phyloP scores from a whole-genome alignment of 1,140 invertebrate species.

The Aphis gossypii region DNA sequence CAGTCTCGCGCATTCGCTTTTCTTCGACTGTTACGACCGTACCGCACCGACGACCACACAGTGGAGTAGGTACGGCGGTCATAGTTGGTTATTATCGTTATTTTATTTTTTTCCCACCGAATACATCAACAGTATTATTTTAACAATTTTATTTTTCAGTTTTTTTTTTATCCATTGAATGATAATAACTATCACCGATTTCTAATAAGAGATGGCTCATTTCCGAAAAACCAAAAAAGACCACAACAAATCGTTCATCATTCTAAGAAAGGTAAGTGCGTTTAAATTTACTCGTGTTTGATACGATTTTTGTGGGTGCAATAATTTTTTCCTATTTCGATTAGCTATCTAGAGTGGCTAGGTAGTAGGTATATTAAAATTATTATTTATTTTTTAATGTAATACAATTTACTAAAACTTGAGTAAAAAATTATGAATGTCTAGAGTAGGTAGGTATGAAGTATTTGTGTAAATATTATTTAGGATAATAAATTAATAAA shows the following conservation, averaged over 20 bases:
- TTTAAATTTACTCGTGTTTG: background rate
- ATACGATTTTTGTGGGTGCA: background rate
- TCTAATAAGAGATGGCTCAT: background rate
- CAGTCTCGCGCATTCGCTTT: conserved; percentile 32
- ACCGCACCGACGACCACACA: background rate
- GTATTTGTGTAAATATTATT: background rate
- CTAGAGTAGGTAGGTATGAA: background rate
- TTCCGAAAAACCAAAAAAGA: conserved; percentile 42
- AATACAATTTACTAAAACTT: background rate
- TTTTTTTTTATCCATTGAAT: too few relatives aligned
- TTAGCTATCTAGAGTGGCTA: background rate
- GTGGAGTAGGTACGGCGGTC: background rate
- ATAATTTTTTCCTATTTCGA: background rate
- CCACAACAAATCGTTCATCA: conserved; percentile 10
- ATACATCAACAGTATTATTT: background rate
- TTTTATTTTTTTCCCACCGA: background rate
- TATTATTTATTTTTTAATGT: background rate
- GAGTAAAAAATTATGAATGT: background rate
- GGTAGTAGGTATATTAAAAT: too few relatives aligned
- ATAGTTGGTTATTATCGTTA: background rate
- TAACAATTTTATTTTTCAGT: background rate
- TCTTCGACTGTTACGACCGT: background rate
- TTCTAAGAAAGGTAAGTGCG: background rate
- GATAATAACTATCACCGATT: background rate
- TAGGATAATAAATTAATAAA: background rate